Evolutionary conservation across 2,888 invertebrate species (phyloP).

Genomic region (Heliconius sara): DNA sequence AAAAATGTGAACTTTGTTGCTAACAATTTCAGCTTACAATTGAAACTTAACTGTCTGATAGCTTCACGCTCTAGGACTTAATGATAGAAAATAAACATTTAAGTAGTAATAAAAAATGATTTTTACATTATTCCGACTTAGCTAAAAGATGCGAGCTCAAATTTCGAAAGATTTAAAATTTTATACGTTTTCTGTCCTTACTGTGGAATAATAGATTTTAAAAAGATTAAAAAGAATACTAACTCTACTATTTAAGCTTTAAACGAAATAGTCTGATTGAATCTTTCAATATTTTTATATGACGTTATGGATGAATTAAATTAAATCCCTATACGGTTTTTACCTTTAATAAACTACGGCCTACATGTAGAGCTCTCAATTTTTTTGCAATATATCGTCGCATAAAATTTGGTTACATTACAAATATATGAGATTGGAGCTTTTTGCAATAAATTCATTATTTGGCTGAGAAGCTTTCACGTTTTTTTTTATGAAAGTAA

Average conservation of each 20-base stretch:
- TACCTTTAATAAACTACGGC: constrained; percentile 38
- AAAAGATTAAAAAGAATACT: background rate
- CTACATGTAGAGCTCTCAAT: background rate
- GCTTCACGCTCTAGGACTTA: background rate
- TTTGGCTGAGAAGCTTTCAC: background rate
- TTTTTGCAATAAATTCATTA: constrained; percentile 29
- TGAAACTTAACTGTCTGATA: background rate
- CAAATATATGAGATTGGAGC: constrained; percentile 21
- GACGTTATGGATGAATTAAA: constrained; percentile 43
- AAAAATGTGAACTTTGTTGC: background rate
- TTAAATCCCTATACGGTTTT: constrained; percentile 43
- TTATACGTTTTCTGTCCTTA: too few species aligned
- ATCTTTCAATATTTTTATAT: constrained; percentile 37
- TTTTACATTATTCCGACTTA: too few species aligned
- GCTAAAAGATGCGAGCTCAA: too few species aligned
- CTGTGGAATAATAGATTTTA: too few species aligned
- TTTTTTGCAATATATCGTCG: constrained; percentile 19
- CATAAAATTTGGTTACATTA: constrained; percentile 33
- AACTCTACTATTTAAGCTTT: background rate
- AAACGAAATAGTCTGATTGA: background rate
- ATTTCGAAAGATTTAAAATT: too few species aligned
- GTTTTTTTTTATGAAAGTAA: constrained; percentile 4
- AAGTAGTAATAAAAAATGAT: background rate
- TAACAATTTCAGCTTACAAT: background rate
- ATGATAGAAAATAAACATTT: background rate